phyloP scores from a whole-genome alignment of 2,888 invertebrate genomes.

The Andrena camellia region DNA sequence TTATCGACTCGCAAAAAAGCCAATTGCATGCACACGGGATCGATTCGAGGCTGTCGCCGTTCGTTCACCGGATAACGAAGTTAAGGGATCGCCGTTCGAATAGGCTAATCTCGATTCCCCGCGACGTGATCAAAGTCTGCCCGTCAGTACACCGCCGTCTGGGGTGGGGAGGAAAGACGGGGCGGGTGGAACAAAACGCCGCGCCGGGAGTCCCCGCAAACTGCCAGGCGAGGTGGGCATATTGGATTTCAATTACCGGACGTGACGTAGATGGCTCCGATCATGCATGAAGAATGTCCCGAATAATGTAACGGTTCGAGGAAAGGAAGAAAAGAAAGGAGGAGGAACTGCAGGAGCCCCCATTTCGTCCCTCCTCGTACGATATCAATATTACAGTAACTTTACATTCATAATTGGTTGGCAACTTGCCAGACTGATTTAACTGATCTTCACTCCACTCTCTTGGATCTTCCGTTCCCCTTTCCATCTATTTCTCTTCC shows the following conservation, averaged over 20 bases:
- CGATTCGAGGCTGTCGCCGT: conserved; percentile 9
- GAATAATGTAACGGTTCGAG: conserved; percentile 53
- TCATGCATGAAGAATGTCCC: conserved; percentile 59
- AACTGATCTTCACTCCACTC: conserved; percentile 28
- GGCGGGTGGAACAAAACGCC: conserved; percentile 41
- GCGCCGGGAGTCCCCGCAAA: conserved; percentile 25
- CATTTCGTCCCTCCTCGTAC: conserved; percentile 57
- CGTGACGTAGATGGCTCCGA: conserved; percentile 46
- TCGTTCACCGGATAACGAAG: conserved; percentile 16
- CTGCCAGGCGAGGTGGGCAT: conserved; percentile 57
- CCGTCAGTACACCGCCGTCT: neutral
- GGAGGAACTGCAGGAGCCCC: conserved; percentile 24
- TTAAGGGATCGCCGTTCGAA: conserved; percentile 1
- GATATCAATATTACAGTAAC: conserved; percentile 74
- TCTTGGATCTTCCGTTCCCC: neutral
- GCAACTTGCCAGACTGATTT: conserved; percentile 64
- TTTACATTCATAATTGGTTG: conserved; percentile 74
- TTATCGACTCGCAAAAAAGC: conserved; percentile 13
- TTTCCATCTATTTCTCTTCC: neutral
- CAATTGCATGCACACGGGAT: neutral
- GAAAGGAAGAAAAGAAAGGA: conserved; percentile 1
- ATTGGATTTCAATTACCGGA: conserved; percentile 72
- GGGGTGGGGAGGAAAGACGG: neutral
- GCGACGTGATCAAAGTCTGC: conserved; percentile 19
- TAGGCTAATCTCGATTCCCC: conserved; percentile 40